Evolutionary conservation across 2,797 vertebrate species (phyloP).

Genomic region (Steatocranus sp.): DNA sequence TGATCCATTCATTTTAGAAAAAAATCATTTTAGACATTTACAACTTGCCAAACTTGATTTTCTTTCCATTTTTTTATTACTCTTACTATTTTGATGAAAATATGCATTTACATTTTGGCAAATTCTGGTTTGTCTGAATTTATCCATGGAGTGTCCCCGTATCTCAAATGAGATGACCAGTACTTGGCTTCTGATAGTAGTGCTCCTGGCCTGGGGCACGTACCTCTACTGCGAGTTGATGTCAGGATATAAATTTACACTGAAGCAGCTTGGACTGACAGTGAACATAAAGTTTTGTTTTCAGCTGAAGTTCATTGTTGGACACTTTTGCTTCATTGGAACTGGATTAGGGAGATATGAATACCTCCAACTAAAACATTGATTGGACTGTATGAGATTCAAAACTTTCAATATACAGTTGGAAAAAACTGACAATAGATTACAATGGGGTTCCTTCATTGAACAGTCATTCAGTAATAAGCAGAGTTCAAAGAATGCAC

Average conservation of each 20-base stretch:
- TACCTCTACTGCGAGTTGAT: neutral
- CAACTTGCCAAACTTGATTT: neutral
- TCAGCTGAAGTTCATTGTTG: slow-evolving; percentile 39
- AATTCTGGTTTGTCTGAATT: slow-evolving; percentile 43
- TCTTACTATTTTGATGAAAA: slow-evolving; percentile 49
- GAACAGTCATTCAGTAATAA: slow-evolving; percentile 53
- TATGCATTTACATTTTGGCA: slow-evolving; percentile 47
- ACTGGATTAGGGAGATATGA: slow-evolving; percentile 52
- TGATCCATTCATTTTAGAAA: neutral
- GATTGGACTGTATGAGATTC: slow-evolving; percentile 70
- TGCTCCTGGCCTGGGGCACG: slow-evolving; percentile 47
- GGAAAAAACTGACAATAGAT: slow-evolving; percentile 68
- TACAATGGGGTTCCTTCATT: slow-evolving; percentile 70
- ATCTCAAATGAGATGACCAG: slow-evolving; percentile 70
- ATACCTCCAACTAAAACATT: slow-evolving; percentile 64
- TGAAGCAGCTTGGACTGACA: slow-evolving; percentile 66
- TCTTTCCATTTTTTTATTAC: slow-evolving; percentile 48
- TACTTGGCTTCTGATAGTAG: slow-evolving; percentile 38
- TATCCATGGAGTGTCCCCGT: slow-evolving; percentile 62
- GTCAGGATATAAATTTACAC: slow-evolving; percentile 51
- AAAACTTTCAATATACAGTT: slow-evolving; percentile 74
- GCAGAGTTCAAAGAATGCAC: slow-evolving; percentile 64
- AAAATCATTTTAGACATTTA: neutral
- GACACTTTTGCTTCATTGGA: slow-evolving; percentile 50
- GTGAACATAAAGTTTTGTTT: slow-evolving; percentile 73